Conservation (phyloP, 30 jellyfish, hydroid and myxozoan genomes). For the Aurelia aurita region DNA sequence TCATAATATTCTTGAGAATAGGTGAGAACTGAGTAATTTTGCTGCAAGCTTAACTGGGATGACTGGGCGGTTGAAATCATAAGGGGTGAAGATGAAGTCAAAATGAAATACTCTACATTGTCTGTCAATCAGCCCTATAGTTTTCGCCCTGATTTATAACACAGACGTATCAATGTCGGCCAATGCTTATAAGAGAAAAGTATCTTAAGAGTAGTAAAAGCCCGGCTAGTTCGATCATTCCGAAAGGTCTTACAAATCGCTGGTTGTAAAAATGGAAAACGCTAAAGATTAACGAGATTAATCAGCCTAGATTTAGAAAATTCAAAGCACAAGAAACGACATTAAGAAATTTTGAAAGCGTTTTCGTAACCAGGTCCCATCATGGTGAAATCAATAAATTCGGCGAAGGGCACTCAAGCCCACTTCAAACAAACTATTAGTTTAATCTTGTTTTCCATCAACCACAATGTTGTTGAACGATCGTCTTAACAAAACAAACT, state of each 20-base stretch:
- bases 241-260: conserved; percentile 39
- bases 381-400: conserved; percentile 58
- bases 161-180: too few relatives aligned
- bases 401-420: conserved; percentile 79
- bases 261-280: conserved; percentile 43
- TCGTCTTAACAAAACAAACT: conserved; percentile 77
- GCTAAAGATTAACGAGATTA: conserved; percentile 41
- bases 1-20: too few relatives aligned
- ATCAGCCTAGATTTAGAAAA: conserved; percentile 27
- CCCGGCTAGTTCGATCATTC: conserved; percentile 16
- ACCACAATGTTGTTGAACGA: conserved; percentile 75
- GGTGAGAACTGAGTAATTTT: too few relatives aligned
- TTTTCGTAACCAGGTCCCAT: conserved; percentile 18
- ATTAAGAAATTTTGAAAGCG: conserved; percentile 13
- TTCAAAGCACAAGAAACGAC: conserved; percentile 37
- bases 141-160: too few relatives aligned
- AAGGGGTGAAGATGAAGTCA: too few relatives aligned
- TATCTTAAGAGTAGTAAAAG: too few relatives aligned
- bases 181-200: too few relatives aligned
- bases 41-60: too few relatives aligned
- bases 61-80: too few relatives aligned
- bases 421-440: conserved; percentile 64
- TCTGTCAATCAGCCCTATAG: too few relatives aligned
- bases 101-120: too few relatives aligned
- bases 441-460: conserved; percentile 65